A percentile compares a stretch with the other conserved stretches of the same genome.
These are phyloP conservation scores for Colius striatus DNA, from an alignment of 2,113 vertebrate species.

Conservation along the genomic window DNA sequence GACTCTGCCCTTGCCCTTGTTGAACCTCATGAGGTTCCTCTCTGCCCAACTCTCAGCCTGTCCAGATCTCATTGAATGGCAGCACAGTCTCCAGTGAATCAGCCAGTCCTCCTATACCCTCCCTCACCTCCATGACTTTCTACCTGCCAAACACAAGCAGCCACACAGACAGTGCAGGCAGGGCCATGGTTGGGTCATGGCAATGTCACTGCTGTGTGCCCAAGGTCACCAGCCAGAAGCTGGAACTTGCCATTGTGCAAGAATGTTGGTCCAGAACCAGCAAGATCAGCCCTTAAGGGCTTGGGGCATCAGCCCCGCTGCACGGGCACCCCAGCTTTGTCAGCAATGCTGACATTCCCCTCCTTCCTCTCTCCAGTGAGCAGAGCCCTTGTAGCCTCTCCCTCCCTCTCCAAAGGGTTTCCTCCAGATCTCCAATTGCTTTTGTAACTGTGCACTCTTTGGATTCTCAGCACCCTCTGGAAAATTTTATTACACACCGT, in stretches of 20 bases:
- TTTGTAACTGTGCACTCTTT: background rate
- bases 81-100: no score
- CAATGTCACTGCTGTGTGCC: background rate
- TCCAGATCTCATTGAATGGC: no score
- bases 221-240: background rate
- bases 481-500: slow-evolving; percentile 45
- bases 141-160: background rate
- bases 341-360: background rate
- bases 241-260: background rate
- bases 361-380: background rate
- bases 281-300: background rate
- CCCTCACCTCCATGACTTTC: background rate
- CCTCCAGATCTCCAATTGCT: background rate
- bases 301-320: background rate
- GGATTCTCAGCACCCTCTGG: background rate
- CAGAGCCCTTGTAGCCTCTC: background rate
- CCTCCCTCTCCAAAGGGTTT: background rate
- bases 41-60: no score
- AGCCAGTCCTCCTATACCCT: no score
- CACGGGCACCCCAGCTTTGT: background rate
- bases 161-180: rapidly evolving
- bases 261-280: background rate
- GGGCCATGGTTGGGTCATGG: rapidly evolving
- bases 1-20: no score
- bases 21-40: no score